Percentiles rank a stretch among this genome's conserved stretches.
Conservation (phyloP, 35 echinoderm and acorn worm genomes). For the Ptychodera flava region DNA sequence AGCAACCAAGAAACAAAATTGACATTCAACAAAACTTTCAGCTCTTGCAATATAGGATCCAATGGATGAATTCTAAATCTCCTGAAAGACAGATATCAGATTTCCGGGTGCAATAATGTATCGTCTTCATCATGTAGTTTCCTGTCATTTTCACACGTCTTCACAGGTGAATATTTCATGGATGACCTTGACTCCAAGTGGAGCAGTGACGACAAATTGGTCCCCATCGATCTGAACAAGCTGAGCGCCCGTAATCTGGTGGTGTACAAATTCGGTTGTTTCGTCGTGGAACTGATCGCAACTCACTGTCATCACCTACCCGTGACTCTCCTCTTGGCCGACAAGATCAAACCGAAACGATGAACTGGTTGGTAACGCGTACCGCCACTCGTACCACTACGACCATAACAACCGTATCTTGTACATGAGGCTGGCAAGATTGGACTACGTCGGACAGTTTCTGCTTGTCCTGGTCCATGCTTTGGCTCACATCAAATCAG, state of each 20-base stretch:
- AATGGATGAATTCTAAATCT: too few species aligned
- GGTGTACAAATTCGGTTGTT: slow-evolving; percentile 86
- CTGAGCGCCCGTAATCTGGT: slow-evolving; percentile 77
- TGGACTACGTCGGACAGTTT: slow-evolving; percentile 78
- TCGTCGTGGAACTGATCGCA: slow-evolving; percentile 56
- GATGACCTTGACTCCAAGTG: slow-evolving; percentile 66
- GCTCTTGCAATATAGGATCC: too few species aligned
- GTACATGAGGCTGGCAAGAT: slow-evolving; percentile 55
- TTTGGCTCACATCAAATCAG: slow-evolving; percentile 81
- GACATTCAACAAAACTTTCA: too few species aligned
- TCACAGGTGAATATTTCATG: slow-evolving; percentile 59
- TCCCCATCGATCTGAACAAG: slow-evolving; percentile 76
- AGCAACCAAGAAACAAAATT: too few species aligned
- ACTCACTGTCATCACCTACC: slow-evolving; percentile 60
- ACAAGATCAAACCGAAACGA: slow-evolving; percentile 76
- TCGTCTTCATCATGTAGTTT: too few species aligned
- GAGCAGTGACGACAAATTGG: slow-evolving; percentile 60
- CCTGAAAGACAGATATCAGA: too few species aligned
- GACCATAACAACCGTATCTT: slow-evolving; percentile 73
- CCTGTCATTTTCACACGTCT: too few species aligned
- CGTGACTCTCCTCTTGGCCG: slow-evolving; percentile 70
- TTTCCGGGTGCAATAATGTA: too few species aligned
- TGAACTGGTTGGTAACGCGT: slow-evolving; percentile 62
- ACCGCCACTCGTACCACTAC: slow-evolving; percentile 89
- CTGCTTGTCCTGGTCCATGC: slow-evolving; percentile 81